A percentile compares a stretch with the other conserved stretches of the same genome.
Conservation (phyloP, 2,797 vertebrate species). For the Halcyon badia region DNA sequence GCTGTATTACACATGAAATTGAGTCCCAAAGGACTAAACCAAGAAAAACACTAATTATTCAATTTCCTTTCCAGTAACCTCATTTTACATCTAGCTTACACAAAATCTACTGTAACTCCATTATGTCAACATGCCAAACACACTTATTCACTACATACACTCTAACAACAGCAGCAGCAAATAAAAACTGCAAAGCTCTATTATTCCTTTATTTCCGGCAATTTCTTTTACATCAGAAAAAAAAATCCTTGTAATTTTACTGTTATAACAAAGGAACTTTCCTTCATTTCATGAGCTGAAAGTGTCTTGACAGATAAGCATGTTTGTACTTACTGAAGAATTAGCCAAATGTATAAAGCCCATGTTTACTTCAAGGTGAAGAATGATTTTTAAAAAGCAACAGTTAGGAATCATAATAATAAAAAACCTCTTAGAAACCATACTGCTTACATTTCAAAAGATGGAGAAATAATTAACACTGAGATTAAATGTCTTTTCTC, state of each 20-base stretch:
- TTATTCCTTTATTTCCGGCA: background rate
- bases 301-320: background rate
- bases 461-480: background rate
- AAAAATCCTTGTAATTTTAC: background rate
- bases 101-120: background rate
- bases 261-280: background rate
- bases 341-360: background rate
- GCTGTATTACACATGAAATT: background rate
- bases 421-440: background rate
- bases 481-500: background rate
- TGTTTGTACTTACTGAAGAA: background rate
- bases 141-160: background rate
- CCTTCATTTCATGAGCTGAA: background rate
- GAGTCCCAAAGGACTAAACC: background rate
- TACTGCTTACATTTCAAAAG: background rate
- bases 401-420: background rate
- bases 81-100: background rate
- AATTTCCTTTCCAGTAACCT: background rate
- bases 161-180: background rate
- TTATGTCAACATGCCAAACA: background rate
- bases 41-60: background rate
- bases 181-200: background rate
- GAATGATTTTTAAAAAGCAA: background rate
- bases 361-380: background rate
- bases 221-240: background rate